Evolutionary conservation across 2,888 invertebrate species (phyloP).

Genomic region (Drosophila macrospina): DNA sequence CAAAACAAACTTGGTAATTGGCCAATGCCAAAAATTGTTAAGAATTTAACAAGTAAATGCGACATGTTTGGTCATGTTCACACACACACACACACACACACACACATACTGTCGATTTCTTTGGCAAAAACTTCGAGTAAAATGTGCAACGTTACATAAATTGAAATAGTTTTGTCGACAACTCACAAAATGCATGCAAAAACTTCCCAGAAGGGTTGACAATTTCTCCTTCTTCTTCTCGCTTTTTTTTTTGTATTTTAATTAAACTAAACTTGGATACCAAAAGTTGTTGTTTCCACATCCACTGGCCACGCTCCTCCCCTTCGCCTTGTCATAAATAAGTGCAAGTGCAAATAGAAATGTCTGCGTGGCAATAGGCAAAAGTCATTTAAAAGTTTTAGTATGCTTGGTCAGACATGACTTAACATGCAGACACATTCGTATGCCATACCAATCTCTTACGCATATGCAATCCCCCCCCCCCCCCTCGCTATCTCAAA

Average conservation of each 20-base stretch:
- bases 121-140: constrained; percentile 36
- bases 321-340: background rate
- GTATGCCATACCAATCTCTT: constrained; percentile 44
- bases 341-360: constrained; percentile 65
- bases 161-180: constrained; percentile 73
- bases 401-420: constrained; percentile 72
- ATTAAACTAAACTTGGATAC: constrained; percentile 73
- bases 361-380: constrained; percentile 66
- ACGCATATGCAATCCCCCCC: constrained; percentile 13
- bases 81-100: constrained; percentile 6
- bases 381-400: constrained; percentile 77
- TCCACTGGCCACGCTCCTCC: constrained; percentile 7
- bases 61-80: background rate
- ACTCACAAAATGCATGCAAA: constrained; percentile 57
- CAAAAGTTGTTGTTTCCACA: constrained; percentile 56
- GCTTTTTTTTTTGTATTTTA: constrained; percentile 49
- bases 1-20: constrained; percentile 54
- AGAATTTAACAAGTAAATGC: constrained; percentile 23
- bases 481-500: no score
- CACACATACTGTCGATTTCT: constrained; percentile 10
- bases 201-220: constrained; percentile 58
- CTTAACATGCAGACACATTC: constrained; percentile 53
- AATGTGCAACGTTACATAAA: constrained; percentile 65
- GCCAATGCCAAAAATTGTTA: constrained; percentile 17
- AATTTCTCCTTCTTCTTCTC: no score